Percentiles rank a stretch among this genome's conserved stretches.
Conservation (phyloP, 2,888 invertebrate genomes). For the Tenthredo distinguenda region DNA sequence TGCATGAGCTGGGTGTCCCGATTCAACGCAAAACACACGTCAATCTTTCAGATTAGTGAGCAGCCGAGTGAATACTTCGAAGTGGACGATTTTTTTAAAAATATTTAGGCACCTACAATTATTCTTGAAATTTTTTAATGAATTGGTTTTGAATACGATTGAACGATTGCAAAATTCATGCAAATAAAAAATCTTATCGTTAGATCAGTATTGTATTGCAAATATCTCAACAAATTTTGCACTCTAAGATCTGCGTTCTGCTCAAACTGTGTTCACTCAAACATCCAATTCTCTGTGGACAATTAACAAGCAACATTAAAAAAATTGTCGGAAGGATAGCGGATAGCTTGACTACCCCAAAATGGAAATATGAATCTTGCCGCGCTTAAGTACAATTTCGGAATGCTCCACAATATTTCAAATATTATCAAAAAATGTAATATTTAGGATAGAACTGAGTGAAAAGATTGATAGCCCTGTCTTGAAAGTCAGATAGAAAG, state of each 20-base stretch:
- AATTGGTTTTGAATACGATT: neutral
- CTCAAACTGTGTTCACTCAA: neutral
- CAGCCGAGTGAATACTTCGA: neutral
- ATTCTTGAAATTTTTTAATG: neutral
- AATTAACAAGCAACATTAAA: neutral
- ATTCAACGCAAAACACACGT: neutral
- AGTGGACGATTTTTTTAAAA: neutral
- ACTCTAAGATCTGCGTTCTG: neutral
- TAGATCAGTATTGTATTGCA: neutral
- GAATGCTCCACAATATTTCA: neutral
- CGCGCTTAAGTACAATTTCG: neutral
- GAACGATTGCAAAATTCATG: too few relatives aligned
- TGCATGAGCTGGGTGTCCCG: neutral
- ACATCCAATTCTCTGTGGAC: neutral
- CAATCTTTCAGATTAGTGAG: neutral
- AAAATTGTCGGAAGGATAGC: neutral
- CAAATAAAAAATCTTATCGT: neutral
- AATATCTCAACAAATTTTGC: neutral
- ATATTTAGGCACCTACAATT: neutral
- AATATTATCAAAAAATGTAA: neutral
- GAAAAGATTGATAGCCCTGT: neutral
- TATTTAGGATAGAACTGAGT: neutral
- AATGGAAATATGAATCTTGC: neutral
- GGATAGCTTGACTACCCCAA: neutral
- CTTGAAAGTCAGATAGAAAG: too few relatives aligned